Conservation (phyloP, 2,888 invertebrate species). For the Agrypnus murinus region DNA sequence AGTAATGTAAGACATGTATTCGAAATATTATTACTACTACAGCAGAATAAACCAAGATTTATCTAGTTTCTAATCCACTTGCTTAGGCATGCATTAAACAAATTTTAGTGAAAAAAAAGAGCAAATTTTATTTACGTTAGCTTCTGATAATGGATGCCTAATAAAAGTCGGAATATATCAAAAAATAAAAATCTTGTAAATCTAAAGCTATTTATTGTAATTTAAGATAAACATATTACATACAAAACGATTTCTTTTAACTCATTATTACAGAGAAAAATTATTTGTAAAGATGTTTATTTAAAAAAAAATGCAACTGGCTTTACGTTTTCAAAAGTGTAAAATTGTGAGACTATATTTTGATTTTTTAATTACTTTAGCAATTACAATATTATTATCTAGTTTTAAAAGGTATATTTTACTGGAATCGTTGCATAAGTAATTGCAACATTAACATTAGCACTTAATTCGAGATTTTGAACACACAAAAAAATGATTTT, state of each 20-base stretch:
- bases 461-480: slow-evolving; percentile 8
- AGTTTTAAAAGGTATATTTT: slow-evolving; percentile 23
- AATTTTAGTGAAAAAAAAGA: slow-evolving; percentile 1
- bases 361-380: not conserved
- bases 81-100: not conserved
- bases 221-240: too few species aligned
- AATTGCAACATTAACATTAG: slow-evolving; percentile 24
- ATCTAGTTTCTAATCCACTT: not conserved
- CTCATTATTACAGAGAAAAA: too few species aligned
- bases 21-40: too few species aligned
- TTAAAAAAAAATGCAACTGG: slow-evolving; percentile 1
- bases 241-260: too few species aligned
- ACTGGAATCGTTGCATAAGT: slow-evolving; percentile 36
- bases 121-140: not conserved
- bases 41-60: too few species aligned
- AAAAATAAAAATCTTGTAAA: slow-evolving; percentile 32
- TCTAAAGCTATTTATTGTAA: slow-evolving; percentile 41
- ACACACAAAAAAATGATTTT: slow-evolving; percentile 1
- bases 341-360: not conserved
- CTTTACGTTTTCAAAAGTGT: not conserved
- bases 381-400: not conserved
- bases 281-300: too few species aligned
- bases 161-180: not conserved
- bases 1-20: slow-evolving; percentile 15
- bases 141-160: not conserved